These are phyloP conservation scores for Gavia stellata DNA, from an alignment of 2,113 vertebrate species.

Conservation along the genomic window DNA sequence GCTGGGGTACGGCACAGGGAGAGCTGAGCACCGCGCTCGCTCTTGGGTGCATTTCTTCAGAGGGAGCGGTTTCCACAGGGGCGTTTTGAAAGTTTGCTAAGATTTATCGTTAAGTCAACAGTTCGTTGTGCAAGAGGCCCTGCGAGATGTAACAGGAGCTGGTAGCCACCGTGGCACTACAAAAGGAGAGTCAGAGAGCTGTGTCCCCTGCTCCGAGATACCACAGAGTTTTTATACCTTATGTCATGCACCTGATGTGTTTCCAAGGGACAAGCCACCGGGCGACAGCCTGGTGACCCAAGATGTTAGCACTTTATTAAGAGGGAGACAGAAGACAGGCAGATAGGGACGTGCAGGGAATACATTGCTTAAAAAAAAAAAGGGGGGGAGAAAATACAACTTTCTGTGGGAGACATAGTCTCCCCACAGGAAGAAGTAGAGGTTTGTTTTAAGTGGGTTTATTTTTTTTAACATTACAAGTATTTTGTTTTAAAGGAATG, in stretches of 20 bases:
- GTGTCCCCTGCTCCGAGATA: background rate
- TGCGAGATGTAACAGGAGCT: background rate
- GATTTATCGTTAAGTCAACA: background rate
- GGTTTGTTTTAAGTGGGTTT: constrained; percentile 58
- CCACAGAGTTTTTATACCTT: background rate
- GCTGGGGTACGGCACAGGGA: background rate
- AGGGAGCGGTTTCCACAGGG: fast-evolving
- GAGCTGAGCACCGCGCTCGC: fast-evolving
- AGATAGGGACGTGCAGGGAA: background rate
- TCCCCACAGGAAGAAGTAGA: constrained; percentile 44
- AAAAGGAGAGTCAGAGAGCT: background rate
- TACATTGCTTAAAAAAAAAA: background rate
- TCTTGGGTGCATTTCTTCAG: fast-evolving
- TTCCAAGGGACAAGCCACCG: background rate
- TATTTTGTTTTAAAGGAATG: constrained; percentile 57
- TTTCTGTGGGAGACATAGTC: constrained; percentile 12
- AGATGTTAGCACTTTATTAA: background rate
- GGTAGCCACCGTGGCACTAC: background rate
- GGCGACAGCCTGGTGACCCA: background rate
- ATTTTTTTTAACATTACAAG: background rate
- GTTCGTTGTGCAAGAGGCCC: background rate
- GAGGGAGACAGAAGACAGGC: background rate
- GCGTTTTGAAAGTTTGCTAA: background rate
- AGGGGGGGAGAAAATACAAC: background rate
- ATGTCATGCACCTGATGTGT: background rate